Evolutionary conservation across 2,888 invertebrate genomes (phyloP), one percentile per base, ranked within the genome.

Genomic region (Mellilla xanthometata): DNA sequence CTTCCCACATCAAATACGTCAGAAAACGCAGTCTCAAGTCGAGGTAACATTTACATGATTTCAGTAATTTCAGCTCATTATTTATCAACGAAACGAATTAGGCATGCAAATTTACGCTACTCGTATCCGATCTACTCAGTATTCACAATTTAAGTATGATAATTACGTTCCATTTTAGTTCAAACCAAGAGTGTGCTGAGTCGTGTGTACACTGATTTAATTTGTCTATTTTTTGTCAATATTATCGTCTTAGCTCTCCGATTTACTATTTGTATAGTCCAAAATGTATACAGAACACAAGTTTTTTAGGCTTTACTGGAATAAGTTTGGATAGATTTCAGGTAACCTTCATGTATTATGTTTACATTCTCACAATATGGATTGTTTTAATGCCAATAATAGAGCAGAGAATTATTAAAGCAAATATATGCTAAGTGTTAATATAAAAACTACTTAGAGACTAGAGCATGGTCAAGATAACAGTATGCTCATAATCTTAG

Each of bases 1-100:
- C 15, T 19, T 7, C 4, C 24, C 24, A 27, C 19, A 29, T 4
- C n/a, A 31, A 7, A 22, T 22, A 27, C 3, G 8, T 28, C 29
- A 24, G 48, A 48, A 62, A 56, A 57, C 46, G 58, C 64, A 70
- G 55, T 56, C 24, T 56, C 42, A 52, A 43, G 36, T 32, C 48
- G 54, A 77, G 81, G 79, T 79, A 81, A 78, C 67, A 61, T 65
- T 62, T 58, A 58, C 52, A 59, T 51, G 53, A 59, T 64, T 57
- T 57, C 71, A 66, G 62, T 59, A 52, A 65, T 62, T 69, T 72
- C 64, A 58, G 59, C 55, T 51, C 52, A 44, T 54, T 55, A 67
- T 60, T 68, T 59, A 65, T 60, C 54, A 56, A 54, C 58, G 67
- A 60, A 40, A 60, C 60, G 50, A 69, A 68, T 72, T 59, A 55